These are phyloP conservation scores for Venustoraphidia nigricollis DNA, from an alignment of 2,888 invertebrate genomes.

Conservation along the genomic window DNA sequence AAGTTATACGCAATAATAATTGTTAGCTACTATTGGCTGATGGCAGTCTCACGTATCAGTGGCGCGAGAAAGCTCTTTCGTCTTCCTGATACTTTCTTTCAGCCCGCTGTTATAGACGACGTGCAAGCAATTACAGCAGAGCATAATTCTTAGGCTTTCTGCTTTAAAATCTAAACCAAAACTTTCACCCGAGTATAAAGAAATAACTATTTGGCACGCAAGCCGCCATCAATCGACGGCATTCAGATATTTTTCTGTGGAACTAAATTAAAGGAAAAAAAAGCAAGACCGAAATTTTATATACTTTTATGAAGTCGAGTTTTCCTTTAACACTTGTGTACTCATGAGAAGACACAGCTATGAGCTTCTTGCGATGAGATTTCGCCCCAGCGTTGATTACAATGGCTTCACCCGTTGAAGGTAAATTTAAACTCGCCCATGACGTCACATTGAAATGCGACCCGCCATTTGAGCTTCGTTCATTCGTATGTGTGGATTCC, in stretches of 20 bases:
- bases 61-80: too few relatives aligned
- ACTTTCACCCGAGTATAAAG: too few relatives aligned
- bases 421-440: constrained; percentile 19
- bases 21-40: too few relatives aligned
- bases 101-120: too few relatives aligned
- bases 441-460: constrained; percentile 13
- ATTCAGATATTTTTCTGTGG: neutral
- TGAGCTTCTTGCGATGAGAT: constrained; percentile 18
- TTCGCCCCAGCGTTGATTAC: constrained; percentile 21
- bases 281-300: neutral
- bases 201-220: too few relatives aligned
- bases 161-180: too few relatives aligned
- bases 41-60: too few relatives aligned
- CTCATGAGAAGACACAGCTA: constrained; percentile 25
- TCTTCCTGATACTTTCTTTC: too few relatives aligned
- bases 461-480: neutral
- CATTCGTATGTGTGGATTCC: neutral
- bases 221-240: neutral
- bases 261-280: too few relatives aligned
- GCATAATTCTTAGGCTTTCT: too few relatives aligned
- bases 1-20: too few relatives aligned
- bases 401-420: constrained; percentile 21
- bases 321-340: constrained; percentile 20
- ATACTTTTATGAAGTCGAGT: constrained; percentile 26
- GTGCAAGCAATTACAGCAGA: too few relatives aligned